These are phyloP conservation scores for Pao palembangensis DNA, from an alignment of 2,113 vertebrate species.

Conservation along the genomic window DNA sequence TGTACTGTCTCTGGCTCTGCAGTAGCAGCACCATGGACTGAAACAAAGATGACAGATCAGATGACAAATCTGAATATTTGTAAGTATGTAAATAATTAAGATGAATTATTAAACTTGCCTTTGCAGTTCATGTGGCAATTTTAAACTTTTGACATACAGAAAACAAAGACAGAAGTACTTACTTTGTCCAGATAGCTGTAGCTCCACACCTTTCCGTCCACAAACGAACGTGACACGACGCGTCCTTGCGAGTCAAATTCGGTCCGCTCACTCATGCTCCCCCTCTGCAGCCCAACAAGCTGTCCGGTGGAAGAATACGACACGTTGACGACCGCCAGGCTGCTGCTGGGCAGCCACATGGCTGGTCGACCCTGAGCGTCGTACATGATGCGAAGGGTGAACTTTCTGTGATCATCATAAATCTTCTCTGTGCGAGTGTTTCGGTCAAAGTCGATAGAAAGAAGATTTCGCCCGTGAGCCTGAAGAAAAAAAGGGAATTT, in stretches of 20 bases:
- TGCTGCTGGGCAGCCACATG: conserved; percentile 96
- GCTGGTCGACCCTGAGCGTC: conserved; percentile 93
- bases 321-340: conserved; percentile 93
- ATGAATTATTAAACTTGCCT: conserved; percentile 23
- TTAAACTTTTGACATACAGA: conserved; percentile 1
- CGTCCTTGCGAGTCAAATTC: conserved; percentile 93
- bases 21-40: conserved; percentile 97
- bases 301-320: conserved; percentile 91
- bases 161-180: conserved; percentile 51
- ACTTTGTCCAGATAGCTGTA: conserved; percentile 98
- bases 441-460: conserved; percentile 97
- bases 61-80: conserved; percentile 48
- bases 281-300: conserved; percentile 90
- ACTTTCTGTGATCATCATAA: conserved; percentile 97
- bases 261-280: conserved; percentile 94
- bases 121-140: conserved; percentile 7
- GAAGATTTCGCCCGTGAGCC: conserved; percentile 94
- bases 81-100: conserved; percentile 49
- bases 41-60: conserved; percentile 41
- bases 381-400: conserved; percentile 94
- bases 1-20: conserved; percentile 95
- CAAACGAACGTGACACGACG: conserved; percentile 88
- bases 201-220: conserved; percentile 97
- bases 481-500: conserved; percentile 40
- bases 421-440: conserved; percentile 98